A percentile compares a stretch with the other conserved stretches of the same genome.
phyloP scores from a whole-genome alignment of 2,888 invertebrate genomes.

The Heliconius erato region DNA sequence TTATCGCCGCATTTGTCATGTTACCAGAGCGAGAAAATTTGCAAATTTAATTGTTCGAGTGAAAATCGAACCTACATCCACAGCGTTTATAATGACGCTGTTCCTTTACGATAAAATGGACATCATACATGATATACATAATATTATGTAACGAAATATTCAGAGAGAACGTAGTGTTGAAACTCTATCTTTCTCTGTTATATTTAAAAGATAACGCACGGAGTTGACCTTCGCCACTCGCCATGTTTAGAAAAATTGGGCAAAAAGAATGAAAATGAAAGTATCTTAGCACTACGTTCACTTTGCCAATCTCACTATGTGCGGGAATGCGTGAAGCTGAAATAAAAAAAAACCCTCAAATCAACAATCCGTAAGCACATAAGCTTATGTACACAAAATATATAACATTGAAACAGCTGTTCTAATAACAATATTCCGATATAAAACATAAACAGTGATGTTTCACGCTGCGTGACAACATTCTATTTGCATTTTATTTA shows the following conservation, averaged over 20 bases:
- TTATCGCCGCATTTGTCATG: no score
- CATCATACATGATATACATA: no score
- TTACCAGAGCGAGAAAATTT: no score
- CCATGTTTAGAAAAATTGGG: background rate
- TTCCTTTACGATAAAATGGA: no score
- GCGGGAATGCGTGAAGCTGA: background rate
- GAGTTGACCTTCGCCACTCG: background rate
- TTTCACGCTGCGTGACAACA: slow-evolving; percentile 41
- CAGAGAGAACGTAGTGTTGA: no score
- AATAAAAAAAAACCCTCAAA: background rate
- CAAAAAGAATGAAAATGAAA: background rate
- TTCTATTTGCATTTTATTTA: slow-evolving; percentile 40
- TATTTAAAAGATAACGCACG: no score
- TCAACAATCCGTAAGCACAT: background rate
- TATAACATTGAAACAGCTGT: slow-evolving; percentile 49
- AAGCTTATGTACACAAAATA: slow-evolving; percentile 14
- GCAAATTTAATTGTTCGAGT: no score
- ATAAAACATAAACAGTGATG: slow-evolving; percentile 38
- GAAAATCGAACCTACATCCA: no score
- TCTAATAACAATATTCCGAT: slow-evolving; percentile 44
- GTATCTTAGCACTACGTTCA: background rate
- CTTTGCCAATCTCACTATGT: background rate
- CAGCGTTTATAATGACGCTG: no score
- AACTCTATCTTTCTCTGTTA: no score
- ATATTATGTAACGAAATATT: no score